phyloP scores from a whole-genome alignment of 2,797 vertebrate genomes.

The Mareca penelope region DNA sequence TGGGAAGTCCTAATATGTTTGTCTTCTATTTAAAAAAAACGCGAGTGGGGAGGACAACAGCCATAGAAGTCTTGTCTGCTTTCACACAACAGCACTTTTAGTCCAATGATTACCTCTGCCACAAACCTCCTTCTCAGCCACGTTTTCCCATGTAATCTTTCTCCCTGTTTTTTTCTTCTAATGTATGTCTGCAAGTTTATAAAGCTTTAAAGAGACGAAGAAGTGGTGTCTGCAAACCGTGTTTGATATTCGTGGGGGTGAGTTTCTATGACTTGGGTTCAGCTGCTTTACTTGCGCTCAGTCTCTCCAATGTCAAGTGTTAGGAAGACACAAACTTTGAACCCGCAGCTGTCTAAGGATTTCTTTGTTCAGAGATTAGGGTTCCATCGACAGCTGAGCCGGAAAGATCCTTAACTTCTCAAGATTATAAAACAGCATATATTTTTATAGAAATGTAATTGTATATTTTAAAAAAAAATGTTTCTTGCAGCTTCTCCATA shows the following conservation, averaged over 20 bases:
- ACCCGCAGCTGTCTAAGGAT: conserved; percentile 55
- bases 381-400: conserved; percentile 51
- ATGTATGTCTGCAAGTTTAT: not conserved
- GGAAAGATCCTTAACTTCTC: conserved; percentile 31
- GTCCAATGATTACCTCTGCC: not conserved
- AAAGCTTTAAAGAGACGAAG: conserved; percentile 39
- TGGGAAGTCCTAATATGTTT: not conserved
- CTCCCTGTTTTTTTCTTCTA: not conserved
- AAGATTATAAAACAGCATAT: conserved; percentile 42
- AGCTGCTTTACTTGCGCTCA: conserved; percentile 65
- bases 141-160: not conserved
- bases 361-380: conserved; percentile 41
- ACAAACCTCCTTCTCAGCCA: not conserved
- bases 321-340: conserved; percentile 18
- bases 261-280: conserved; percentile 29
- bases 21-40: not conserved
- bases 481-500: conserved; percentile 38
- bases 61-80: not conserved
- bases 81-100: not conserved
- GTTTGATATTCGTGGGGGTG: not conserved
- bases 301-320: conserved; percentile 43
- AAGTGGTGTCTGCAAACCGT: not conserved
- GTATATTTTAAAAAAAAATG: conserved; percentile 53
- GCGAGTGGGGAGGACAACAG: not conserved
- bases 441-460: conserved; percentile 68